A percentile compares a stretch with the other conserved stretches of the same genome.
phyloP scores from a whole-genome alignment of 1,140 invertebrate genomes.

The Euura lappo region DNA sequence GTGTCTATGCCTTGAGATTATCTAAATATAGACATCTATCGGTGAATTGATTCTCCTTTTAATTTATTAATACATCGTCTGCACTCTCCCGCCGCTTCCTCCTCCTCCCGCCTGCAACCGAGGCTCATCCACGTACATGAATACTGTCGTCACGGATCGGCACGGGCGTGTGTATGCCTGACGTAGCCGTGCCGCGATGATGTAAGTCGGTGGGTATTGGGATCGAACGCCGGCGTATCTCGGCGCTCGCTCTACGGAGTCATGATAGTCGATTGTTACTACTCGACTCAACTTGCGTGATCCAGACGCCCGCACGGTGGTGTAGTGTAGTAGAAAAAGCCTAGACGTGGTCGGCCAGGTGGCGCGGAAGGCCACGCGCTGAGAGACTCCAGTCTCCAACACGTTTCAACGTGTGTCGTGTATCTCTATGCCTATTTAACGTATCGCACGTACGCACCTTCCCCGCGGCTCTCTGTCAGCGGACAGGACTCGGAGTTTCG shows the following conservation, averaged over 20 bases:
- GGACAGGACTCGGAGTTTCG: background rate
- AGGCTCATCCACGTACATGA: too few relatives aligned
- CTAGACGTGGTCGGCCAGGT: conserved; percentile 37
- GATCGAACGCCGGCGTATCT: background rate
- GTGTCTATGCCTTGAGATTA: too few relatives aligned
- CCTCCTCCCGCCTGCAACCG: background rate
- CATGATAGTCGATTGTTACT: background rate
- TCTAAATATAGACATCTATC: background rate
- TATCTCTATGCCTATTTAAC: background rate
- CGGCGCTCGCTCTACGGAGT: background rate
- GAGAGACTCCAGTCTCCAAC: conserved; percentile 9
- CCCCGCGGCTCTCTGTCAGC: too few relatives aligned
- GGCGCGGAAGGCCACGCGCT: conserved; percentile 32
- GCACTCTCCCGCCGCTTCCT: background rate
- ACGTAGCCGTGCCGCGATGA: background rate
- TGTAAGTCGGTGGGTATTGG: conserved; percentile 4
- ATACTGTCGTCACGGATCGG: too few relatives aligned
- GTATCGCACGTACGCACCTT: too few relatives aligned
- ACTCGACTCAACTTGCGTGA: background rate
- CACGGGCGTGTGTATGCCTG: background rate
- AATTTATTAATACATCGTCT: too few relatives aligned
- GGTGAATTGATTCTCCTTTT: background rate
- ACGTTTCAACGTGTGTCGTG: conserved; percentile 14
- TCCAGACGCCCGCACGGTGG: too few relatives aligned
- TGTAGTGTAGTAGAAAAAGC: conserved; percentile 24